Percentiles rank a stretch among this genome's conserved stretches.
These are phyloP conservation scores for Buceros bicornis DNA, from an alignment of 2,797 vertebrate species.

Conservation along the genomic window DNA sequence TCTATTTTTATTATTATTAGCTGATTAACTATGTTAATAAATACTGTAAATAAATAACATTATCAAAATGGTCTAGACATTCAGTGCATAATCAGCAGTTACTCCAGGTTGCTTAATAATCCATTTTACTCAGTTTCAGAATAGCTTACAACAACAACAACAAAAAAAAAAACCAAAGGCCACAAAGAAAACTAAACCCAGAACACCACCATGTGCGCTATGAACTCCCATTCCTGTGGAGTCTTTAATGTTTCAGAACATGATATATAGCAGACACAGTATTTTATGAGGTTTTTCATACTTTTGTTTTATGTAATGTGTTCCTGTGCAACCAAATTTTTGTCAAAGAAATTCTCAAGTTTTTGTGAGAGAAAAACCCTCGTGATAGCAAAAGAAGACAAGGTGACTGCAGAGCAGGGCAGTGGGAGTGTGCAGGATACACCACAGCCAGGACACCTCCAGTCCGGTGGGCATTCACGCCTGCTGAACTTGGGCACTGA, in stretches of 20 bases:
- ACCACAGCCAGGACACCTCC: rapidly evolving
- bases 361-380: neutral
- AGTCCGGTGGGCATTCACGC: neutral
- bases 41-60: neutral
- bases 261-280: neutral
- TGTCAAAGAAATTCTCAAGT: neutral
- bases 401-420: neutral
- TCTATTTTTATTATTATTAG: neutral
- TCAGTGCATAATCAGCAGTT: slow-evolving; percentile 4
- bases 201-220: neutral
- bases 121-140: slow-evolving; percentile 42
- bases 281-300: slow-evolving; percentile 16
- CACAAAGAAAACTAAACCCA: neutral
- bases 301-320: slow-evolving; percentile 43
- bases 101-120: slow-evolving; percentile 54
- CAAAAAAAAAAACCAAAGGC: slow-evolving; percentile 31
- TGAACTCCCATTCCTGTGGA: slow-evolving; percentile 24
- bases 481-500: neutral
- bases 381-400: neutral
- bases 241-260: slow-evolving; percentile 58
- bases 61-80: neutral
- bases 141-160: neutral
- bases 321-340: slow-evolving; percentile 7
- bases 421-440: neutral
- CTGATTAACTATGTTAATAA: neutral